Conservation (phyloP, 2,797 vertebrate genomes). For the Myotis daubentonii region DNA sequence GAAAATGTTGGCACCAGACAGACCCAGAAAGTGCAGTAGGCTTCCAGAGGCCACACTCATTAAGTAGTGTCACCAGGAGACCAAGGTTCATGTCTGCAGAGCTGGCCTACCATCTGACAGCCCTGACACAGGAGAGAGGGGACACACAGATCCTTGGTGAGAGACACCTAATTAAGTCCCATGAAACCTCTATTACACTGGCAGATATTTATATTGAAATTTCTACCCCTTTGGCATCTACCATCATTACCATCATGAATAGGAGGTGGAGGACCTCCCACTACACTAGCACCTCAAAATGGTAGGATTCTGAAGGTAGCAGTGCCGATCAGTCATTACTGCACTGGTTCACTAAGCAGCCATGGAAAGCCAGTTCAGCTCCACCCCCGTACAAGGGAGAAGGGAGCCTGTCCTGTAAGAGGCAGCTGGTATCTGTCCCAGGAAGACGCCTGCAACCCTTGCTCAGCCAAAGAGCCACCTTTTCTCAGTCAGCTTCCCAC, state of each 20-base stretch:
- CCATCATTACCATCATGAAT: neutral
- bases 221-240: neutral
- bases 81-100: neutral
- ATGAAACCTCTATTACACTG: neutral
- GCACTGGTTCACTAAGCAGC: neutral
- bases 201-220: neutral
- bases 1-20: neutral
- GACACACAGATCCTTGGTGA: neutral
- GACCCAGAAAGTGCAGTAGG: neutral
- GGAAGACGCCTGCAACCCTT: neutral
- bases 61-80: neutral
- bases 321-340: accelerated
- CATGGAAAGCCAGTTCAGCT: neutral
- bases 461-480: neutral
- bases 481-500: neutral
- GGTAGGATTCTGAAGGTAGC: neutral
- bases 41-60: neutral
- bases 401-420: neutral
- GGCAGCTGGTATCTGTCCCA: neutral
- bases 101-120: neutral
- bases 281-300: neutral
- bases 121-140: neutral
- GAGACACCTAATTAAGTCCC: neutral
- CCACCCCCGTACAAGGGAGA: neutral
- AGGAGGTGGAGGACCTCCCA: neutral